phyloP scores from a whole-genome alignment of 1,140 invertebrate genomes.

The Psix sp. region DNA sequence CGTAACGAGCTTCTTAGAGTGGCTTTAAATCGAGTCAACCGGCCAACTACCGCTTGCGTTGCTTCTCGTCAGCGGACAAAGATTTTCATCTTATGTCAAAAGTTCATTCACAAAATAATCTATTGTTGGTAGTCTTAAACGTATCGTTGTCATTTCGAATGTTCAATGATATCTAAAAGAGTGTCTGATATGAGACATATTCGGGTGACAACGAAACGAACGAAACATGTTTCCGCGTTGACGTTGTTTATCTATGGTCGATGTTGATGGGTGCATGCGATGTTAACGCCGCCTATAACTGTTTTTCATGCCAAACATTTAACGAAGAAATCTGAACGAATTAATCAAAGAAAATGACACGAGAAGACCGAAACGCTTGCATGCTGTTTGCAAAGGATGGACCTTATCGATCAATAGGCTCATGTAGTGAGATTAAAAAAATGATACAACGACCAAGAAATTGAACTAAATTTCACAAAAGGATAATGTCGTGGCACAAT shows the following conservation, averaged over 20 bases:
- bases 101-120: slow-evolving; percentile 10
- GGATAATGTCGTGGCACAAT: too few species aligned
- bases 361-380: slow-evolving; percentile 45
- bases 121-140: background rate
- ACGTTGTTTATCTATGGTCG: slow-evolving; percentile 30
- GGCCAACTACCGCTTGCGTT: slow-evolving; percentile 34
- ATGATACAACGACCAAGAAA: background rate
- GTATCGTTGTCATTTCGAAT: too few species aligned
- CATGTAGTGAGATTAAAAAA: too few species aligned
- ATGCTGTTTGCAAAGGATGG: slow-evolving; percentile 17
- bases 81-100: slow-evolving; percentile 27
- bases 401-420: background rate
- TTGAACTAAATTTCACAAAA: background rate
- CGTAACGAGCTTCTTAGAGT: slow-evolving; percentile 35
- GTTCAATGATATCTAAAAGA: too few species aligned
- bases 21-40: slow-evolving; percentile 15
- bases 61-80: slow-evolving; percentile 38
- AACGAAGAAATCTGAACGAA: slow-evolving; percentile 7
- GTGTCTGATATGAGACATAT: too few species aligned
- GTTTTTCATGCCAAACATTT: slow-evolving; percentile 29
- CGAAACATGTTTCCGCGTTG: slow-evolving; percentile 5
- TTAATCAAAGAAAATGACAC: slow-evolving; percentile 36
- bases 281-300: slow-evolving; percentile 60
- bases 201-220: slow-evolving; percentile 36
- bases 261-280: slow-evolving; percentile 67